Evolutionary conservation across 2,888 invertebrate genomes (phyloP), one percentile per base, ranked within the genome.

Genomic region (Drosophila imparisetae): DNA sequence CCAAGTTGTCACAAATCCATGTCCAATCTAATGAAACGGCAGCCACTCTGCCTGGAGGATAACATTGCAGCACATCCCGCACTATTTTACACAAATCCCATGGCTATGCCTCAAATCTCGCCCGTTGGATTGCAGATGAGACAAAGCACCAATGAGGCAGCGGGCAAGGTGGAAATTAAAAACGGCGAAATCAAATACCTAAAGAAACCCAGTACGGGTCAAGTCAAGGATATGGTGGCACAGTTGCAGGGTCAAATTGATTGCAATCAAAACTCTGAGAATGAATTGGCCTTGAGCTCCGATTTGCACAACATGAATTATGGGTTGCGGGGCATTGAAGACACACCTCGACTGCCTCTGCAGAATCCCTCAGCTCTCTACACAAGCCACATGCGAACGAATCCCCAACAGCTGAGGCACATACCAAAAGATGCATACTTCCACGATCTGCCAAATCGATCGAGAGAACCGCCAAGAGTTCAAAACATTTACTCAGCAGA

Each of bases 371-470:
- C 58, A n/a, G n/a, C 55, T 2, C 40, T 68, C 18, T 63, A 58
- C 29, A 10, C 60, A 2, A 64, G 62, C 13, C 64, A 69, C 29
- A 13, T 42, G 36, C 53, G 64, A 5, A 59, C 34, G 8, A n/a
- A 50, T 0, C 70, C 59, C 0, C 78, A 75, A 30, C 52, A 80
- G 27, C 75, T 69, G 27, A 70, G 85, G 93, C 93, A 94, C 84
- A 93, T 95, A 60, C 95, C 95, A 15, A 95, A 95, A 92, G 95
- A 95, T 90, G 95, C 95, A 1, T 95, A 95, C 86, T 95, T 95
- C 81, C 95, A 95, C 80, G 95, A 95, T 66, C 93, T 95, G 42
- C 94, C 95, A 1, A 94, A 94, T 87, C 92, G 94, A 55, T 32
- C 81, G 27, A 61, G 74, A n/a, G 64, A 60, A 13, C 49, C 30